These are phyloP conservation scores for Mormyrus lacerda DNA, from an alignment of 2,113 vertebrate species.

Conservation along the genomic window DNA sequence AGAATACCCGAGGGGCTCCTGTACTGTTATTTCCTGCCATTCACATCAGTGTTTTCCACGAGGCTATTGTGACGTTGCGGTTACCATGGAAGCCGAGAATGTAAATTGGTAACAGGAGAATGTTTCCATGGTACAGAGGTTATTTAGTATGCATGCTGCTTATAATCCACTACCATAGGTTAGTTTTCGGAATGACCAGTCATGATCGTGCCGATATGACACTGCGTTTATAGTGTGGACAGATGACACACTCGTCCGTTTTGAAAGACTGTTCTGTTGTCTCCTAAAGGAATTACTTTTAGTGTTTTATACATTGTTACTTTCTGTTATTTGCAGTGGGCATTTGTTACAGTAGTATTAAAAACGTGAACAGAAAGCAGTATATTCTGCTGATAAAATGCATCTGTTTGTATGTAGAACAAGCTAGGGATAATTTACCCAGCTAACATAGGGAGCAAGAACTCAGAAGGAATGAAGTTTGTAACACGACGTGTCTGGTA, in stretches of 20 bases:
- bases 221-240: neutral
- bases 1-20: neutral
- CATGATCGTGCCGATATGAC: neutral
- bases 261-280: neutral
- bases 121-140: neutral
- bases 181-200: neutral
- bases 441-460: neutral
- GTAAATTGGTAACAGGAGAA: neutral
- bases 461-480: neutral
- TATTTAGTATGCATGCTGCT: neutral
- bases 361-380: neutral
- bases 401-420: neutral
- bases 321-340: neutral
- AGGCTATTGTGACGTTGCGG: neutral
- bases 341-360: neutral
- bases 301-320: neutral
- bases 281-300: neutral
- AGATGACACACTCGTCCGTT: neutral
- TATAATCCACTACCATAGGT: neutral
- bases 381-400: neutral
- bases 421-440: neutral
- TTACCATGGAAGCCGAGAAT: neutral
- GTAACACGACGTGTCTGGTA: neutral
- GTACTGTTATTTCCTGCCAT: constrained; percentile 1
- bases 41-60: neutral